A percentile compares a stretch with the other conserved stretches of the same genome.
Evolutionary conservation across 2,888 invertebrate species (phyloP).

Genomic region (Notodonta dromedarius): DNA sequence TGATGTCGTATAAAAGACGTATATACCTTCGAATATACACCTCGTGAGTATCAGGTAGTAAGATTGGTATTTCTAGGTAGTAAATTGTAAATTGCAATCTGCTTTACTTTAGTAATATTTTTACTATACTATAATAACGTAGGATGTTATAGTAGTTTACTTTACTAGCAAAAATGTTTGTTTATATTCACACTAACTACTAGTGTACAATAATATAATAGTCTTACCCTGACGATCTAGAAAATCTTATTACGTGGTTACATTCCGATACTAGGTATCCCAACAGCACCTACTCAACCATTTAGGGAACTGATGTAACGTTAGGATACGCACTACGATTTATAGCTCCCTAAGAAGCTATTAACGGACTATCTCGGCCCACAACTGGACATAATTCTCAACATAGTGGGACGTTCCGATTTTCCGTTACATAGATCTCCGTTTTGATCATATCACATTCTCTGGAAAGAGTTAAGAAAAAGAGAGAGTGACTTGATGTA

Average conservation of each 20-base stretch:
- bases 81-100: not conserved
- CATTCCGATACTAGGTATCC: not conserved
- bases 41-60: not conserved
- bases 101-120: not conserved
- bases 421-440: not conserved
- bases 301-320: not conserved
- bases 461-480: too few species aligned
- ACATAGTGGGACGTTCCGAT: not conserved
- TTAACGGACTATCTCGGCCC: not conserved
- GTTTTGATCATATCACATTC: too few species aligned
- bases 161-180: not conserved
- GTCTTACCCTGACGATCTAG: too few species aligned
- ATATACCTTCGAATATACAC: conserved; percentile 1
- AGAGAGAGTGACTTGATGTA: too few species aligned
- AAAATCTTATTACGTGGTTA: too few species aligned
- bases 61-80: not conserved
- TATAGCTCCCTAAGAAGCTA: not conserved
- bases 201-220: too few species aligned
- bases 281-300: not conserved
- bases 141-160: not conserved
- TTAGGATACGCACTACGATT: not conserved
- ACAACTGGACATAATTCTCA: not conserved
- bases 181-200: too few species aligned
- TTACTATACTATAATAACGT: not conserved
- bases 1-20: not conserved